Evolutionary conservation across 1,140 invertebrate species (phyloP).

Genomic region (Aphidius ervi): DNA sequence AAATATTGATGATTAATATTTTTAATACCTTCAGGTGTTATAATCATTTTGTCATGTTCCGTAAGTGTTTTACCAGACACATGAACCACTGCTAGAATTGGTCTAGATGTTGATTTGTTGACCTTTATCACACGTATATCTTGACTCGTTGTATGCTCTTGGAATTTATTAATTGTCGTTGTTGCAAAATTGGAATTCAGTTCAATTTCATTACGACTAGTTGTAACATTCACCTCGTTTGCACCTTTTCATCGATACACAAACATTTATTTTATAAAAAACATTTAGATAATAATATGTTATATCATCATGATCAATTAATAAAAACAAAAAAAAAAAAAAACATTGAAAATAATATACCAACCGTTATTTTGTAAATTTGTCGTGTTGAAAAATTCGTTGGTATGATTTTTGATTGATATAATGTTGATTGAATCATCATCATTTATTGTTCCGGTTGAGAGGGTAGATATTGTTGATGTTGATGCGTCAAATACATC

Average conservation of each 20-base stretch:
- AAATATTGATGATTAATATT: neutral
- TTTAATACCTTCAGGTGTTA: slow-evolving; percentile 20
- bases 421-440: slow-evolving; percentile 25
- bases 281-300: too few relatives aligned
- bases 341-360: too few relatives aligned
- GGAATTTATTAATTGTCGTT: slow-evolving; percentile 11
- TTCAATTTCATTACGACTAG: slow-evolving; percentile 2
- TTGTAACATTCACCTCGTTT: too few relatives aligned
- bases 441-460: neutral
- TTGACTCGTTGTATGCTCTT: neutral
- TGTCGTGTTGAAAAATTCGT: neutral
- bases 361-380: too few relatives aligned
- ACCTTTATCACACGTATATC: slow-evolving; percentile 7
- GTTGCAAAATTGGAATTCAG: slow-evolving; percentile 3
- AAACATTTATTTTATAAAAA: too few relatives aligned
- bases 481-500: too few relatives aligned
- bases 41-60: slow-evolving; percentile 21
- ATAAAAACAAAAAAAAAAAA: too few relatives aligned
- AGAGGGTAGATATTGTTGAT: too few relatives aligned
- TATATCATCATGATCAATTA: too few relatives aligned
- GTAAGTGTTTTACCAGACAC: slow-evolving; percentile 20
- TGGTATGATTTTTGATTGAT: slow-evolving; percentile 4
- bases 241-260: too few relatives aligned
- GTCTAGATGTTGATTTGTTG: slow-evolving; percentile 18
- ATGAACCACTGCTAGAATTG: slow-evolving; percentile 24